Percentiles rank a stretch among this genome's conserved stretches.
phyloP scores from a whole-genome alignment of 2,888 invertebrate species.

The Temnothorax unifasciatus region DNA sequence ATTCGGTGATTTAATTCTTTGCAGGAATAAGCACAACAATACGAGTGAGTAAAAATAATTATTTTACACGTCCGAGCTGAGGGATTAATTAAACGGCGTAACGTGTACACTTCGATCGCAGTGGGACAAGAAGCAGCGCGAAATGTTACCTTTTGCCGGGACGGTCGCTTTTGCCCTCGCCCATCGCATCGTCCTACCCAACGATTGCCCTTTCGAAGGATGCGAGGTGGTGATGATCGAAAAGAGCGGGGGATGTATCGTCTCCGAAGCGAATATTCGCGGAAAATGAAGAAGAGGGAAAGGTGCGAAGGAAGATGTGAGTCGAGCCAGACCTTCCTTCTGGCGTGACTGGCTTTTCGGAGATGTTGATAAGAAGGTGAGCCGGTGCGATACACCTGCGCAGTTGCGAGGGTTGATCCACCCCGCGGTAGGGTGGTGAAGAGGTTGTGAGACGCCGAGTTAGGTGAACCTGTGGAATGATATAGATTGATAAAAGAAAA shows the following conservation, averaged over 20 bases:
- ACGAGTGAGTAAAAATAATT: background rate
- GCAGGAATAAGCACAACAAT: background rate
- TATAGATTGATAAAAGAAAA: background rate
- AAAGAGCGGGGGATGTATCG: background rate
- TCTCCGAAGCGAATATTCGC: background rate
- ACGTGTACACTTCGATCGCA: slow-evolving; percentile 33
- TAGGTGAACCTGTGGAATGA: background rate
- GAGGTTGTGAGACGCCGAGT: background rate
- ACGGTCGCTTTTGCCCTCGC: slow-evolving; percentile 83
- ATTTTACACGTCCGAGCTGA: background rate
- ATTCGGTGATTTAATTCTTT: background rate
- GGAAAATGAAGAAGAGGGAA: background rate
- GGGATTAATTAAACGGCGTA: background rate
- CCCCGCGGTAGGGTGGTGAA: slow-evolving; percentile 33
- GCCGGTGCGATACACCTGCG: slow-evolving; percentile 80
- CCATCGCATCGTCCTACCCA: slow-evolving; percentile 83
- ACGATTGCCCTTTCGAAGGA: slow-evolving; percentile 51
- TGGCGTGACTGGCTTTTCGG: slow-evolving; percentile 80
- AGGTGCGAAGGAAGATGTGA: slow-evolving; percentile 59
- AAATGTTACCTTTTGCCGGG: slow-evolving; percentile 81
- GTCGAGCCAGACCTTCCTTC: slow-evolving; percentile 69
- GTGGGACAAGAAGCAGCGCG: slow-evolving; percentile 21
- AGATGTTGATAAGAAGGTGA: slow-evolving; percentile 82
- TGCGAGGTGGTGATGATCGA: slow-evolving; percentile 5
- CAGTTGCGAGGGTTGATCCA: slow-evolving; percentile 75